A percentile compares a stretch with the other conserved stretches of the same genome.
These are phyloP conservation scores for Hemichromis elongatus DNA, from an alignment of 2,113 vertebrate genomes.

Conservation along the genomic window DNA sequence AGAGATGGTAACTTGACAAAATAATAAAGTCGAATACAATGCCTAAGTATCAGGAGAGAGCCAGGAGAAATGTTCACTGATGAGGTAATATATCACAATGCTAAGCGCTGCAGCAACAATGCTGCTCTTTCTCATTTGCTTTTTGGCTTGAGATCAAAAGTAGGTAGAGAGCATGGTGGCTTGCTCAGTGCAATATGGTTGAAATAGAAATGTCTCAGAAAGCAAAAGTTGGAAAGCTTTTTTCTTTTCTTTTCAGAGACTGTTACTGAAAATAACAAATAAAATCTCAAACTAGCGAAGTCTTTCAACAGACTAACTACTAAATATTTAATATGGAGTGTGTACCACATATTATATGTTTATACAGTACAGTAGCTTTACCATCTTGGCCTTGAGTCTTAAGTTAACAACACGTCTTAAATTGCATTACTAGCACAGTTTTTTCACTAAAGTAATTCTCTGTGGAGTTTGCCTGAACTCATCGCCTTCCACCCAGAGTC, in stretches of 20 bases:
- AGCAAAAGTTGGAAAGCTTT: not conserved
- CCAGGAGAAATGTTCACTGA: not conserved
- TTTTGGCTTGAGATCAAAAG: not conserved
- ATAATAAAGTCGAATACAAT: not conserved
- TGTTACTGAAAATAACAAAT: not conserved
- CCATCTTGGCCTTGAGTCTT: not conserved
- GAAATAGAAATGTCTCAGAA: not conserved
- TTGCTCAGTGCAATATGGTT: not conserved
- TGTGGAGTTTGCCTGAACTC: not conserved
- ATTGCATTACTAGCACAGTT: not conserved
- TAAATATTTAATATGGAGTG: not conserved
- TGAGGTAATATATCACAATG: constrained; percentile 2
- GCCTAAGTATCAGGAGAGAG: not conserved
- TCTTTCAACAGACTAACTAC: not conserved
- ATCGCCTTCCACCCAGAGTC: not conserved
- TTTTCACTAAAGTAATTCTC: too few relatives aligned
- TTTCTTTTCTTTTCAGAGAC: not conserved
- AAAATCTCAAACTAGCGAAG: not conserved
- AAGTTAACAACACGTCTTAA: not conserved
- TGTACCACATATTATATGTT: not conserved
- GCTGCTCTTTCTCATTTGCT: not conserved
- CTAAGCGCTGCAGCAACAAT: constrained; percentile 11
- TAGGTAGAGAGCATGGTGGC: not conserved
- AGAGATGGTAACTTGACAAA: not conserved
- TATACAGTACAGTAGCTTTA: not conserved